phyloP scores from a whole-genome alignment of 2,797 vertebrate genomes.

The Parauchenoglanis ngamensis region DNA sequence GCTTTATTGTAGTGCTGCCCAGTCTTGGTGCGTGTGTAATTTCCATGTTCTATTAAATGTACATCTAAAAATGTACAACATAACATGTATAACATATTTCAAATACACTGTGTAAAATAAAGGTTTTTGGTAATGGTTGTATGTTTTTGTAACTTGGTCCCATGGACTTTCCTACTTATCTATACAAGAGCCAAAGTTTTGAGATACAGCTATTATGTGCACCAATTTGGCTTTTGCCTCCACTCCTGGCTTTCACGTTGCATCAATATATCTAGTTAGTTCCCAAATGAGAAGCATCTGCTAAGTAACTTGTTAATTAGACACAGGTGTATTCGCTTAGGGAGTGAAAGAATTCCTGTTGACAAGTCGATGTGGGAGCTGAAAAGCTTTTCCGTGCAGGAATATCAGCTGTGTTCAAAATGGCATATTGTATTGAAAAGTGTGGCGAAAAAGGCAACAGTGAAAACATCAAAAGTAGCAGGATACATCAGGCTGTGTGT shows the following conservation, averaged over 20 bases:
- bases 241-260: background rate
- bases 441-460: background rate
- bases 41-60: background rate
- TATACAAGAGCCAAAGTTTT: background rate
- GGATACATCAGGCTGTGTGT: conserved; percentile 4
- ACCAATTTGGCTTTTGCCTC: background rate
- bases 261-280: background rate
- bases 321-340: conserved; percentile 13
- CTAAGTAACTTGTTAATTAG: conserved; percentile 36
- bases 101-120: background rate
- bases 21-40: background rate
- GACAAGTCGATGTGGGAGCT: background rate
- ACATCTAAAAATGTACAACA: background rate
- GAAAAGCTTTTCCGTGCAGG: background rate
- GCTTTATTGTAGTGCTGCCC: background rate
- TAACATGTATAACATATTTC: background rate
- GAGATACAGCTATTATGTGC: background rate
- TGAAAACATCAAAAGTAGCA: background rate
- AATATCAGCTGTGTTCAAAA: background rate
- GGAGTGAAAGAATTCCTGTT: background rate
- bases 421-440: background rate
- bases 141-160: background rate
- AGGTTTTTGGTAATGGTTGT: background rate
- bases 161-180: background rate
- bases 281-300: conserved; percentile 14